Evolutionary conservation across 2,888 invertebrate species (phyloP).

Genomic region (Automeris io): DNA sequence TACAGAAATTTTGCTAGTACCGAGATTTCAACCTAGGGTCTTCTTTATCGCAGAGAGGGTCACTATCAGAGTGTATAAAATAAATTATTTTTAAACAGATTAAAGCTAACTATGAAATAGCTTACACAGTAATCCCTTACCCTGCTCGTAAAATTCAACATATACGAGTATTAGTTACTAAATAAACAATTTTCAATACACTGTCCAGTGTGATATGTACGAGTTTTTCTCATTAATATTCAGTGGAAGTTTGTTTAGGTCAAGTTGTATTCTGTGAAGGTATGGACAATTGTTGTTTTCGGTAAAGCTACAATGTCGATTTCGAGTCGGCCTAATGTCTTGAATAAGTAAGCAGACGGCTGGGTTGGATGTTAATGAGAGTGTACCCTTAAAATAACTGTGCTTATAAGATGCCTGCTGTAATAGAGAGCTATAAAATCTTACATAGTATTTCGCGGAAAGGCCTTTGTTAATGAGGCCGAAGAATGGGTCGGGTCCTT

Average conservation of each 20-base stretch:
- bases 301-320: conserved; percentile 20
- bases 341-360: conserved; percentile 30
- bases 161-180: no score
- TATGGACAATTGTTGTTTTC: conserved; percentile 21
- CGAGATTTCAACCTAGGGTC: no score
- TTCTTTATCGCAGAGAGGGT: no score
- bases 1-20: no score
- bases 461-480: no score
- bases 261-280: conserved; percentile 10
- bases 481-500: no score
- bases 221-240: conserved; percentile 17
- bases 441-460: not conserved
- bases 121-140: no score
- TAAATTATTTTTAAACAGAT: no score
- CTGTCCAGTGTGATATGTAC: not conserved
- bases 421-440: conserved; percentile 3
- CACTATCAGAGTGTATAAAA: no score
- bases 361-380: conserved; percentile 22
- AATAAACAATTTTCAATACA: conserved; percentile 8
- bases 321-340: conserved; percentile 22
- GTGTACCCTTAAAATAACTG: conserved; percentile 11
- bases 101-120: no score
- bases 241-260: conserved; percentile 25
- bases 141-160: no score
- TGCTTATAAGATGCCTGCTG: conserved; percentile 3